Evolutionary conservation across 2,797 vertebrate genomes (phyloP), one percentile per base, ranked within the genome.

Genomic region (Danionella dracula): DNA sequence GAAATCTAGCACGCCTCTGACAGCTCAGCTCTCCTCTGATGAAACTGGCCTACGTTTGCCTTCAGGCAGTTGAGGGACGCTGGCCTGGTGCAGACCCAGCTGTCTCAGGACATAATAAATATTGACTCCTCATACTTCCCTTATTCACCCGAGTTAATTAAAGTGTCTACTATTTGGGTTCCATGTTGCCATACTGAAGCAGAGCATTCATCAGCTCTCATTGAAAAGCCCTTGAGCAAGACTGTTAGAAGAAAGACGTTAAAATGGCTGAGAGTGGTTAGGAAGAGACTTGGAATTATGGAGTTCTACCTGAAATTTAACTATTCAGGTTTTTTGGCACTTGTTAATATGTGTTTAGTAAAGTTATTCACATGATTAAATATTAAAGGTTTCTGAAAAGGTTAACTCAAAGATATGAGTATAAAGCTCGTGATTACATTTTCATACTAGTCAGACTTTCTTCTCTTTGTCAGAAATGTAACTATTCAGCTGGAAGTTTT

Each of bases 111-210:
- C 76, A 62, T 79, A 79, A 85, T 87, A 86, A 84, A 86, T 84
- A 86, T 84, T 82, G 85, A 87, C 81, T 87, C 61, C 75, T 81
- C 79, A 74, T 76, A 81, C 68, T 50, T 60, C 60, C 74, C 77
- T 77, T 19, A 8, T 81, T 81, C 80, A 38, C 70, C 59, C 4
- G 49, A 84, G 81, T 81, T 87, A 87, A 88, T 89, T 87, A 86
- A 86, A 83, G 74, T 55, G 65, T 49, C 55, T 73, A 71, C 79
- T 83, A 77, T 81, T 86, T 83, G 71, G 82, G 82, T 81, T 63
- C 81, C 78, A 16, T 56, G 76, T 78, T 82, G 78, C 80, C 75
- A 82, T 84, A 78, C 80, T 78, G 78, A 79, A 50, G 69, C 65
- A 67, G 70, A 21, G 60, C 78, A 79, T 86, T 83, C 86, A 89